Base-by-base conservation (phyloP, 1,140 invertebrate genomes). In the Pachyrhynchus sulphureomaculatus region DNA sequence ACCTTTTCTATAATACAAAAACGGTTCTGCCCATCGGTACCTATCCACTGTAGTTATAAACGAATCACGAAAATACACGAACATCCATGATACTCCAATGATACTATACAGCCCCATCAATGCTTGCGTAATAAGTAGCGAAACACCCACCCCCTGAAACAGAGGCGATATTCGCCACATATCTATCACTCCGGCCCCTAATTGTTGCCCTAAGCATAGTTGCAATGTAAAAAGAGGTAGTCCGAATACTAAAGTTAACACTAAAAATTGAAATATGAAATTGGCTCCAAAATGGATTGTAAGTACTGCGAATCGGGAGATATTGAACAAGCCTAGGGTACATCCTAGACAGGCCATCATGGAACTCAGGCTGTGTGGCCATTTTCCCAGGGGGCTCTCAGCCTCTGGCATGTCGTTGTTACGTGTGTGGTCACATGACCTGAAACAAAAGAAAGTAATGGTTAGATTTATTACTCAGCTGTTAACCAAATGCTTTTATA, bases 111-210 rank as follows among this genome's bases (percentile, higher is more conserved):
- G 84, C 26, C 92, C 91, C 51, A 92, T 84, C 20, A 93, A 80
- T 4, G 87, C 87, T 75, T 94, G 91, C 1, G 87, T 84, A 54
- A 90, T 76, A 6, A 95, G 80, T 47, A 95, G 76, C 0, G 91
- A 86, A 49, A 94, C 87, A 20, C 93, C 93, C 29, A 95, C 88
- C 4, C 75, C 75, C 78, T 91, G 89, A 74, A 95, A 95, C 57
- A 95, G 85, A 0, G 93, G 93, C 39, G 92, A 94, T 67, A 96
- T 93, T 65, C 83, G 86, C 92, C 93, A 96, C 91, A 95, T 94
- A 65, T 93, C 90, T 24, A 95, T 84, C 2, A 90, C 87, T 0
- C 92, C 92, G 0, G 89, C 84, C n/a, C 86, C 84, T 33, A 95
- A 78, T 72, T 91, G 87, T 75, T 93, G 90, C 2, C 93, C 93